Evolutionary conservation across 2,113 vertebrate species (phyloP).

Genomic region (Orientallactaga bullata): DNA sequence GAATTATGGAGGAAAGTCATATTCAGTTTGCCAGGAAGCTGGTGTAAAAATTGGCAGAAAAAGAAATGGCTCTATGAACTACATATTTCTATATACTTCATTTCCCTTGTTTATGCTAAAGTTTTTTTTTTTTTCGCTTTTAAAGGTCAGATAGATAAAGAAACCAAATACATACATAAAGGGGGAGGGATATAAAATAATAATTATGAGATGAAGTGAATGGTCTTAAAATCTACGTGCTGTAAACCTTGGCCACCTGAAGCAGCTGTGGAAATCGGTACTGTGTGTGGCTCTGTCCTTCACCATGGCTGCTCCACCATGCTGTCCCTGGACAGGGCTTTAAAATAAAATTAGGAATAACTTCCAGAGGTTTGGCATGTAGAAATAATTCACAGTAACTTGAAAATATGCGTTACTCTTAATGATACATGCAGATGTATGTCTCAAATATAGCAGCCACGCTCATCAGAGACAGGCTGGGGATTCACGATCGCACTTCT

Average conservation of each 20-base stretch:
- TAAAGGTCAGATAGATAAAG: slow-evolving; percentile 44
- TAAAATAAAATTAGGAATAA: slow-evolving; percentile 11
- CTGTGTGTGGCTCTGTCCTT: not conserved
- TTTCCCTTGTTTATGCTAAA: not conserved
- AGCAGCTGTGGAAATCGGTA: not conserved
- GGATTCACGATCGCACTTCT: not conserved
- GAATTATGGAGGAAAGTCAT: not conserved
- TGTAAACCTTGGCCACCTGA: slow-evolving; percentile 24
- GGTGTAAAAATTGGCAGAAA: not conserved
- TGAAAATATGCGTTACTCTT: not conserved
- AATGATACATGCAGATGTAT: not conserved
- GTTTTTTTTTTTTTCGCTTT: not conserved
- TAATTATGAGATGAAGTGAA: slow-evolving; percentile 39
- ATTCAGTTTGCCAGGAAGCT: not conserved
- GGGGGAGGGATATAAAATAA: slow-evolving; percentile 3
- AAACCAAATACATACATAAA: not conserved
- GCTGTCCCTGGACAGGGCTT: not conserved
- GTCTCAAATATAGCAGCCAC: not conserved
- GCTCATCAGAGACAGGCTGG: no score
- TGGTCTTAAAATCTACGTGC: not conserved
- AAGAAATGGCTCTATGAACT: not conserved
- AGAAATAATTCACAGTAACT: not conserved
- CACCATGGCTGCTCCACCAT: not conserved
- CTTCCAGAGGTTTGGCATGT: not conserved
- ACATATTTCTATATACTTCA: not conserved